phyloP scores from a whole-genome alignment of 2,113 vertebrate genomes.

The Pygoscelis adeliae region DNA sequence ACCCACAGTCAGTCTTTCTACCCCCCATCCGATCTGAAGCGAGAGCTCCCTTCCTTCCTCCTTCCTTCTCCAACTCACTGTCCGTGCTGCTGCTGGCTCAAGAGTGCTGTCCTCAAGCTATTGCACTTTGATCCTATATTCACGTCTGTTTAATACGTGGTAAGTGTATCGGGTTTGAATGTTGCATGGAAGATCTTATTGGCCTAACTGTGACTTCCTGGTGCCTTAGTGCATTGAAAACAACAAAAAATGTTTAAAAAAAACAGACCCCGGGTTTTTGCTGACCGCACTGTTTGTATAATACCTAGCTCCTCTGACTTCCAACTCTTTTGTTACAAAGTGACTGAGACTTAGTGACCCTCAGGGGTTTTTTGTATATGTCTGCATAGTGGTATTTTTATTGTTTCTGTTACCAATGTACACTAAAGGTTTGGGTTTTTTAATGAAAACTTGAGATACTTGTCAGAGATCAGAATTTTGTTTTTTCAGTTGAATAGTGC shows the following conservation, averaged over 20 bases:
- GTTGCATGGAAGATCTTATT: background rate
- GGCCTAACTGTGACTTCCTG: conserved; percentile 8
- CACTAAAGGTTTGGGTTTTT: background rate
- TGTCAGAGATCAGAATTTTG: background rate
- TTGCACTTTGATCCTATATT: background rate
- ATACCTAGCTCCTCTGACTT: background rate
- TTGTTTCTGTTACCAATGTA: background rate
- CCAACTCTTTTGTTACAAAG: background rate
- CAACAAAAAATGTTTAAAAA: background rate
- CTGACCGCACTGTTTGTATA: background rate
- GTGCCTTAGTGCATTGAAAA: conserved; percentile 38
- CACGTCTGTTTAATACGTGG: background rate
- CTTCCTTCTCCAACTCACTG: background rate
- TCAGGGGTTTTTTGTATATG: background rate
- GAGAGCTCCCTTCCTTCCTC: background rate
- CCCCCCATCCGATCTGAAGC: background rate
- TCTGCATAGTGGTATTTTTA: background rate
- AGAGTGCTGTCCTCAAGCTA: background rate
- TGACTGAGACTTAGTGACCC: background rate
- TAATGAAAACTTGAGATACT: background rate
- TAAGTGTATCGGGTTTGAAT: background rate
- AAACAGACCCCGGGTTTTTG: background rate
- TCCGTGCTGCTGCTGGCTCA: background rate
- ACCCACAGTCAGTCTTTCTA: background rate
- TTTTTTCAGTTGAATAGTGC: background rate